Percentiles rank a stretch among this genome's conserved stretches.
Conservation (phyloP, 2,113 vertebrate genomes). For the Ictidomys tridecemlineatus region DNA sequence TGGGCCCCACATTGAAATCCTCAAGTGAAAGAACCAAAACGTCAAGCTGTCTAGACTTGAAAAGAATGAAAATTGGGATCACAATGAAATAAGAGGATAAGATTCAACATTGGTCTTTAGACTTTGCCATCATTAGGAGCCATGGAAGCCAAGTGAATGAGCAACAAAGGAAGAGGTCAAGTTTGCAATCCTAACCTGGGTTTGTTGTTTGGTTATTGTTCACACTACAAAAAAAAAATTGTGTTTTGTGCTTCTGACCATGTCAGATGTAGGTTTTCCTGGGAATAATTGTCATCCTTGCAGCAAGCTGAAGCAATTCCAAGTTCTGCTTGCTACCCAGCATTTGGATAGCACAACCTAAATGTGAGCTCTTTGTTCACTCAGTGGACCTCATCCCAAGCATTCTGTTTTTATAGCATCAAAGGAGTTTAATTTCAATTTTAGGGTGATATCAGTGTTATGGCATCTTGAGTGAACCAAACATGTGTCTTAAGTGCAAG, state of each 20-base stretch:
- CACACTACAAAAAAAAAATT: background rate
- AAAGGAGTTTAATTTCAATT: background rate
- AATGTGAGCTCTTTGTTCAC: background rate
- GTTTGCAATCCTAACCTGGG: background rate
- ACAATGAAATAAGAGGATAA: background rate
- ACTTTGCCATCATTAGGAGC: background rate
- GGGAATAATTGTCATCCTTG: background rate
- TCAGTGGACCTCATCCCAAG: background rate
- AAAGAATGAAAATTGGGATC: background rate
- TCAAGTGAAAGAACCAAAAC: slow-evolving; percentile 42
- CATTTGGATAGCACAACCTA: background rate
- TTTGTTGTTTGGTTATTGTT: background rate
- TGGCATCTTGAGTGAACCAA: background rate
- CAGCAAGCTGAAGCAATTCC: background rate
- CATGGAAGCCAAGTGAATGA: background rate
- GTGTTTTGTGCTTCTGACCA: background rate
- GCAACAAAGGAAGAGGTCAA: background rate
- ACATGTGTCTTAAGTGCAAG: background rate
- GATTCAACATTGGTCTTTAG: background rate
- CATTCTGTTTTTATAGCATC: background rate
- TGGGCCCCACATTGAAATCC: slow-evolving; percentile 9
- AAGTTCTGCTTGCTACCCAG: background rate
- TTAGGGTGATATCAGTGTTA: background rate
- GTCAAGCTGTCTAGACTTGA: slow-evolving; percentile 14
- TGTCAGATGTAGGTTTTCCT: background rate